phyloP scores from a whole-genome alignment of 2,113 vertebrate species.

The Gadus macrocephalus region DNA sequence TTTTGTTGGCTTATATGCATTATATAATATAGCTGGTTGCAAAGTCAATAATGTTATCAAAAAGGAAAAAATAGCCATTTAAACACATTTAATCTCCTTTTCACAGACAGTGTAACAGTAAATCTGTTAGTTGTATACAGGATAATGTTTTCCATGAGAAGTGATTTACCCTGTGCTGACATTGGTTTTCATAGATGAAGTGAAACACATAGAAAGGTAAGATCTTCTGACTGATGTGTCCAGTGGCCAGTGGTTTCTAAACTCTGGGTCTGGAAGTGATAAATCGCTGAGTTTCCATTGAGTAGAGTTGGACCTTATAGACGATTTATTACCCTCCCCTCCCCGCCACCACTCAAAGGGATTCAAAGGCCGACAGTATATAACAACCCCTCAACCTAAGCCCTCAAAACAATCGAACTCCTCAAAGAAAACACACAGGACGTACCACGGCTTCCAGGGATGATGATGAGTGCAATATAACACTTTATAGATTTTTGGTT shows the following conservation, averaged over 20 bases:
- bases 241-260: not conserved
- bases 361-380: too few species aligned
- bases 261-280: not conserved
- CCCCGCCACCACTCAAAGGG: not conserved
- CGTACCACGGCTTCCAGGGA: too few species aligned
- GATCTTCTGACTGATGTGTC: not conserved
- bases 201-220: not conserved
- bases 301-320: too few species aligned
- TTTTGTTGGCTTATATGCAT: not conserved
- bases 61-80: not conserved
- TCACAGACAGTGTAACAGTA: not conserved
- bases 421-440: too few species aligned
- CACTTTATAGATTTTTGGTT: too few species aligned
- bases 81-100: not conserved
- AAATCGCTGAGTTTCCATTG: too few species aligned
- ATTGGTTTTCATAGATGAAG: not conserved
- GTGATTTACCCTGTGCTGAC: not conserved
- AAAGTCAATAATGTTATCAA: not conserved
- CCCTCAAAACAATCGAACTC: too few species aligned
- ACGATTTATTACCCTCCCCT: not conserved
- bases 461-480: too few species aligned
- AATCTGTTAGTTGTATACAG: not conserved
- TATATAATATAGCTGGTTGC: not conserved
- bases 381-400: too few species aligned
- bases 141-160: not conserved